Conservation (phyloP, 2,797 vertebrate genomes). For the Sebastes taczanowskii region DNA sequence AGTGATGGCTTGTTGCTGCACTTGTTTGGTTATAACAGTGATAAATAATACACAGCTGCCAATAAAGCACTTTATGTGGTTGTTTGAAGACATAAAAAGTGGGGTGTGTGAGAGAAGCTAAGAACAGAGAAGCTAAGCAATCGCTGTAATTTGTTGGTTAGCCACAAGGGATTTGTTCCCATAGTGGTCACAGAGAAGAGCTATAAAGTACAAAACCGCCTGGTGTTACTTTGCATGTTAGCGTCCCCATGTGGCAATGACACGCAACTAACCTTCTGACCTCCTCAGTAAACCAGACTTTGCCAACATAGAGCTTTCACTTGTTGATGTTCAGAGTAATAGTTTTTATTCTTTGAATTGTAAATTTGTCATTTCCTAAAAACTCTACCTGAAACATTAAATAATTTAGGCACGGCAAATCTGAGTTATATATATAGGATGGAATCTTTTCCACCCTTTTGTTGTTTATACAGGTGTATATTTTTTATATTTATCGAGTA, state of each 20-base stretch:
- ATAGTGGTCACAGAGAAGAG: neutral
- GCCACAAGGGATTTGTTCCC: neutral
- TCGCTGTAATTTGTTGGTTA: neutral
- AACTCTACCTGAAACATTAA: neutral
- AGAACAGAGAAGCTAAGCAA: neutral
- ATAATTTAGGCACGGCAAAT: neutral
- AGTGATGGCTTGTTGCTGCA: neutral
- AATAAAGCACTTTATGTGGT: neutral
- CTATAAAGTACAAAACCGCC: neutral
- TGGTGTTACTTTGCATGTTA: constrained; percentile 3
- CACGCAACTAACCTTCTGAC: neutral
- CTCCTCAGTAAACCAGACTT: neutral
- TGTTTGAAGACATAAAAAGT: neutral
- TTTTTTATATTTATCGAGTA: neutral
- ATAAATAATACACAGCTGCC: neutral
- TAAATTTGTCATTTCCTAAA: neutral
- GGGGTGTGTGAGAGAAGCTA: neutral
- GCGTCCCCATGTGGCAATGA: neutral
- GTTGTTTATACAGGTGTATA: neutral
- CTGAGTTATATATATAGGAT: neutral
- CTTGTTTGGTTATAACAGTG: neutral
- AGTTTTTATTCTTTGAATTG: neutral
- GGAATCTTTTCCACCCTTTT: neutral
- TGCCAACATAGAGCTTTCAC: neutral
- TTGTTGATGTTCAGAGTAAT: neutral